Conservation (phyloP, 2,888 invertebrate species). For the Cancer borealis region DNA sequence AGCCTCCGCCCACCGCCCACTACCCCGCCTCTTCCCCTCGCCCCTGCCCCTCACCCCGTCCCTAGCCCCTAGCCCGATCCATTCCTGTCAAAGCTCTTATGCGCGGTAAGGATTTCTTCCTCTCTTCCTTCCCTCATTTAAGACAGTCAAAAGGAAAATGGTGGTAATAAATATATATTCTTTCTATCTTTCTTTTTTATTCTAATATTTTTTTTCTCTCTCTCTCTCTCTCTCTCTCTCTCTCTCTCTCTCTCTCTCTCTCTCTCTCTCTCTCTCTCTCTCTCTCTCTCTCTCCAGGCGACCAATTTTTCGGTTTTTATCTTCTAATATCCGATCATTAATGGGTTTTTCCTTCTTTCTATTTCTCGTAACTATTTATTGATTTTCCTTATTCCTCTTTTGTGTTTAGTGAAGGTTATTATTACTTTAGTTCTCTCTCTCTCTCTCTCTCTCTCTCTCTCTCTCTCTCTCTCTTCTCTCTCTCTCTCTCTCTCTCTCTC, state of each 20-base stretch:
- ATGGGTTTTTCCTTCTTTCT: neutral
- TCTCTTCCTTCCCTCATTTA: neutral
- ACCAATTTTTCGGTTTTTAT: slow-evolving; percentile 13
- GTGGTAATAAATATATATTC: neutral
- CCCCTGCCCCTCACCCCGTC: neutral
- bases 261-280: slow-evolving; percentile 40
- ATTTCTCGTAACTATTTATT: neutral
- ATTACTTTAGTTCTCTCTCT: neutral
- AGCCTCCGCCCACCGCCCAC: neutral
- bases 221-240: slow-evolving; percentile 1
- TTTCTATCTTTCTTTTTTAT: too few species aligned
- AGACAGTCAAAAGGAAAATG: neutral
- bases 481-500: neutral
- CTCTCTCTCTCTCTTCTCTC: slow-evolving; percentile 6
- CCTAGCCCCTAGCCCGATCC: too few species aligned
- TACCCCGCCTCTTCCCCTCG: neutral
- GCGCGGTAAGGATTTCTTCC: neutral
- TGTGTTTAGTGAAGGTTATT: neutral
- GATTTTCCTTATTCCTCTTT: neutral
- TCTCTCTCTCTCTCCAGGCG: slow-evolving; percentile 3
- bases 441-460: neutral
- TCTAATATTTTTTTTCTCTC: too few species aligned
- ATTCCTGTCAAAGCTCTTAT: neutral
- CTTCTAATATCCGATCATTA: neutral
- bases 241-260: slow-evolving; percentile 36